Percentiles rank a stretch among this genome's conserved stretches.
Conservation (phyloP, 2,113 vertebrate species). For the Oceanodroma tethys region DNA sequence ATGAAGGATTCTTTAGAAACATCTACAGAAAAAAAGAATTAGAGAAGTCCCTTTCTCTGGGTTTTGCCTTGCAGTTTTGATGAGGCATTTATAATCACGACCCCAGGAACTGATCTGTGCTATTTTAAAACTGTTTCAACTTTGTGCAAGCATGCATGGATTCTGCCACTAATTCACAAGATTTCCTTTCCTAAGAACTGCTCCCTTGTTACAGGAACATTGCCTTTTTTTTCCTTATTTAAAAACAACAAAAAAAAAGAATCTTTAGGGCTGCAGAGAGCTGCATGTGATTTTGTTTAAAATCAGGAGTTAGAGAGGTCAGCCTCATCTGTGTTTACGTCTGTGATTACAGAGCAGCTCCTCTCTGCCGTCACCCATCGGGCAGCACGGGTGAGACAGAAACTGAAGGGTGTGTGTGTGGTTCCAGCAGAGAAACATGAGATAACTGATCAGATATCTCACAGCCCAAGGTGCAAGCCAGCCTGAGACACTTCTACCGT, state of each 20-base stretch:
- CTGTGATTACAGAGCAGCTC: background rate
- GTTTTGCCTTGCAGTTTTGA: background rate
- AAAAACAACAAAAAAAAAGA: too few relatives aligned
- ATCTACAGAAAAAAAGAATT: background rate
- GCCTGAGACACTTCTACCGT: background rate
- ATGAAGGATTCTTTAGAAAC: background rate
- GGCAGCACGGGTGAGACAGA: background rate
- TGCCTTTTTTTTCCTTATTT: background rate
- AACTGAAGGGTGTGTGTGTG: background rate
- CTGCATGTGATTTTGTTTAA: background rate
- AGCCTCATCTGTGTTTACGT: background rate
- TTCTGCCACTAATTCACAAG: background rate
- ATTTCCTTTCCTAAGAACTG: background rate
- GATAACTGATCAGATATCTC: background rate
- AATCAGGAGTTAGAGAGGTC: background rate
- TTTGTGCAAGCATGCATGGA: background rate
- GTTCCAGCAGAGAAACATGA: background rate
- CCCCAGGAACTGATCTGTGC: background rate
- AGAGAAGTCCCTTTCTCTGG: background rate
- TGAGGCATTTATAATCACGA: background rate
- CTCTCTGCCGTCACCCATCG: fast-evolving
- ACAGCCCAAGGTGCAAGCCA: background rate
- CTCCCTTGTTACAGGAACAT: background rate
- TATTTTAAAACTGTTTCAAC: background rate
- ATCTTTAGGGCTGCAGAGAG: background rate